Conservation (phyloP, 1,140 invertebrate species). For the Drosophila burlai region DNA sequence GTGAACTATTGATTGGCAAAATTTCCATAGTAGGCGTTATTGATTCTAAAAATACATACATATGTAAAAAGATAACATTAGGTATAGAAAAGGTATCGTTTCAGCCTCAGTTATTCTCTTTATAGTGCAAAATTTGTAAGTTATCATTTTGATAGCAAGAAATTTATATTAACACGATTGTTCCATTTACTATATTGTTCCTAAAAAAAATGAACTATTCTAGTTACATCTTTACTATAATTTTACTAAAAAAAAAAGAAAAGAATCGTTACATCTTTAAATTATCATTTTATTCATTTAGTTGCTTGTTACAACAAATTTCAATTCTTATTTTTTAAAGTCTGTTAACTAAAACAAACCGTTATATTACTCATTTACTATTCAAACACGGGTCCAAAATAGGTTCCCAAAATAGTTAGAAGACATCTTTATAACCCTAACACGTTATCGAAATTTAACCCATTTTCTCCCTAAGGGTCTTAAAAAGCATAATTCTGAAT, state of each 20-base stretch:
- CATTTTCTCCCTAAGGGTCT: not conserved
- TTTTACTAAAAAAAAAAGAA: not conserved
- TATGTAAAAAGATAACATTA: no score
- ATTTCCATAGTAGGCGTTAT: not conserved
- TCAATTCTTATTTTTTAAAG: not conserved
- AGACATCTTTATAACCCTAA: not conserved
- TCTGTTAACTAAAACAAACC: no score
- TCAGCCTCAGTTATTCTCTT: not conserved
- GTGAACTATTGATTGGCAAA: not conserved
- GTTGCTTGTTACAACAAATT: not conserved
- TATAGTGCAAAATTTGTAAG: not conserved
- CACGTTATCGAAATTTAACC: conserved; percentile 3
- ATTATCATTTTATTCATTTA: no score
- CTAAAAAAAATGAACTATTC: no score
- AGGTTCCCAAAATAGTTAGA: not conserved
- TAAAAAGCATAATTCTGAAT: not conserved
- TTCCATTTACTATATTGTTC: not conserved
- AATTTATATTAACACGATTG: not conserved
- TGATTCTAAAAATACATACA: no score
- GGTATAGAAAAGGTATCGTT: no score
- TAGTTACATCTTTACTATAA: no score
- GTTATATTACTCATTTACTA: not conserved
- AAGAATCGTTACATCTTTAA: not conserved
- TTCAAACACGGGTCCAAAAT: not conserved
- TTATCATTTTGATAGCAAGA: not conserved